Conservation (phyloP, 1,140 invertebrate species). For the Samia ricini region DNA sequence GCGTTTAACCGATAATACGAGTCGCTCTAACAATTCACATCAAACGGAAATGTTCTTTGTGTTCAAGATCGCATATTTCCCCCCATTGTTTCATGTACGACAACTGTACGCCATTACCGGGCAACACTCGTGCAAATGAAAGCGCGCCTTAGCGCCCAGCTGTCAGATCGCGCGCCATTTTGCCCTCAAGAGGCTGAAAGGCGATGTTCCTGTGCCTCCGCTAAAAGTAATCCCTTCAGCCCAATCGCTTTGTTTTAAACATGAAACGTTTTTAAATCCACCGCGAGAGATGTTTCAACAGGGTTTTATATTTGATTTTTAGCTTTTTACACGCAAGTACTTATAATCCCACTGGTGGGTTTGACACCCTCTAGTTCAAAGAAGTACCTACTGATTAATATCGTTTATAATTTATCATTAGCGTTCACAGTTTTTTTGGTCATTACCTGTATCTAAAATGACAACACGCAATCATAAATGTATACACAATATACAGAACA, state of each 20-base stretch:
- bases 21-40: conserved; percentile 56
- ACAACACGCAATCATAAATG: no score
- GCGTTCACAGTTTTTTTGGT: no score
- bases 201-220: conserved; percentile 30
- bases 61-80: conserved; percentile 48
- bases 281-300: neutral
- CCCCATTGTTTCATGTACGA: conserved; percentile 65
- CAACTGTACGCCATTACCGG: conserved; percentile 62
- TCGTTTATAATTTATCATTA: no score
- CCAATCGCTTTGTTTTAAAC: conserved; percentile 19
- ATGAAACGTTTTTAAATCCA: conserved; percentile 4
- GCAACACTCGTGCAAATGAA: conserved; percentile 48
- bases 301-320: neutral
- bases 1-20: conserved; percentile 30
- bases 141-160: conserved; percentile 45
- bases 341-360: neutral
- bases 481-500: no score
- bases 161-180: conserved; percentile 64
- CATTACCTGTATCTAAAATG: no score
- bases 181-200: conserved; percentile 49
- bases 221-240: conserved; percentile 22
- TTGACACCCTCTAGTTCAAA: neutral
- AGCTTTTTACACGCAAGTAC: neutral
- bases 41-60: conserved; percentile 63
- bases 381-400: no score